A percentile compares a stretch with the other conserved stretches of the same genome.
Evolutionary conservation across 2,888 invertebrate species (phyloP).

Genomic region (Melanostoma mellinum): DNA sequence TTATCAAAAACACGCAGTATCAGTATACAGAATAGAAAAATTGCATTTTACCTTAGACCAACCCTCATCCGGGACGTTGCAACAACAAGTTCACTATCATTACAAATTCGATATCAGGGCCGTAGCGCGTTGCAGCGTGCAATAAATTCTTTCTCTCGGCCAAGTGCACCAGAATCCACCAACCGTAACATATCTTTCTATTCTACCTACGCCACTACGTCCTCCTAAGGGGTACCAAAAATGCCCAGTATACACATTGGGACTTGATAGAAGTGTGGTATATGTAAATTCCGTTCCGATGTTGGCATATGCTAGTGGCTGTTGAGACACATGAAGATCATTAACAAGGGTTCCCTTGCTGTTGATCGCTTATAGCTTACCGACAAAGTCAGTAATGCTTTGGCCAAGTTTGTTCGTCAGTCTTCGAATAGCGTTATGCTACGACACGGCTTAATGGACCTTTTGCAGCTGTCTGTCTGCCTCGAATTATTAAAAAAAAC

Average conservation of each 20-base stretch:
- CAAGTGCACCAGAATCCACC: slow-evolving; percentile 49
- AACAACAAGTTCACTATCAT: slow-evolving; percentile 42
- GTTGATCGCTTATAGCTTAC: slow-evolving; percentile 47
- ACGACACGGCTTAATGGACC: slow-evolving; percentile 32
- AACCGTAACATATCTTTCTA: slow-evolving; percentile 51
- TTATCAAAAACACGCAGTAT: slow-evolving; percentile 49
- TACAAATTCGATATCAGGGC: slow-evolving; percentile 52
- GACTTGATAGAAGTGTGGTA: slow-evolving; percentile 2
- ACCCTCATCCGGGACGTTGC: slow-evolving; percentile 28
- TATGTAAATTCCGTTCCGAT: slow-evolving; percentile 28
- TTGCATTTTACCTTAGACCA: slow-evolving; percentile 4
- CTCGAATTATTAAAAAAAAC: slow-evolving; percentile 14
- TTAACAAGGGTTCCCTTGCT: slow-evolving; percentile 60
- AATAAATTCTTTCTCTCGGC: slow-evolving; percentile 44
- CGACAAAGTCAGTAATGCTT: slow-evolving; percentile 41
- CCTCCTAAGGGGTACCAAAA: slow-evolving; percentile 29
- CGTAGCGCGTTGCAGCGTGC: slow-evolving; percentile 33
- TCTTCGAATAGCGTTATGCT: slow-evolving; percentile 23
- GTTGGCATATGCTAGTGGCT: slow-evolving; percentile 61
- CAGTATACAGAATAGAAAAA: slow-evolving; percentile 27
- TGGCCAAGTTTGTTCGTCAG: slow-evolving; percentile 19
- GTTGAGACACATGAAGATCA: slow-evolving; percentile 67
- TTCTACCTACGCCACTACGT: slow-evolving; percentile 14
- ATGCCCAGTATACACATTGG: slow-evolving; percentile 33
- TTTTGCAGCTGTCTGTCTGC: slow-evolving; percentile 43